A percentile compares a stretch with the other conserved stretches of the same genome.
These are phyloP conservation scores for Anagyrus pseudococci DNA, from an alignment of 2,888 invertebrate species.

Conservation along the genomic window DNA sequence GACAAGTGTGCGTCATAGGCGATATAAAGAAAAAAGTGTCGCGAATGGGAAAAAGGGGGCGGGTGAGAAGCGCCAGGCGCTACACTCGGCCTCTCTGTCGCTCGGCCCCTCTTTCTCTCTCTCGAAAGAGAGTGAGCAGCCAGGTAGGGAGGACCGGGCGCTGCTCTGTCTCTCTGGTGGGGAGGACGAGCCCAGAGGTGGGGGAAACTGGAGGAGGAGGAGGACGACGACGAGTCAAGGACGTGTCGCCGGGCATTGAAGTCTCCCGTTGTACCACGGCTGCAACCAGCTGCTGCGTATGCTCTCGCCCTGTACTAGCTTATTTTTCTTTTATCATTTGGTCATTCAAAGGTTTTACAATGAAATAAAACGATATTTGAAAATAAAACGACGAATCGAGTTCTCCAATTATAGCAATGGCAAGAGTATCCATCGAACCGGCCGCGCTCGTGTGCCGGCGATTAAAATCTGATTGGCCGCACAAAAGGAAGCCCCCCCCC, in stretches of 20 bases:
- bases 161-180: conserved; percentile 2
- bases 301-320: no score
- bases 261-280: conserved; percentile 48
- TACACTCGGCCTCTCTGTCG: no score
- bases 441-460: no score
- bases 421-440: no score
- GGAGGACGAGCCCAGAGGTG: neutral
- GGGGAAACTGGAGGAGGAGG: conserved; percentile 22
- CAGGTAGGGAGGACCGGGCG: neutral
- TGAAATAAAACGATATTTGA: no score
- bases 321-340: no score
- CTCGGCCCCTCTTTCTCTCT: neutral
- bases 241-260: conserved; percentile 58
- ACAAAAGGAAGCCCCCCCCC: no score
- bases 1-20: conserved; percentile 28
- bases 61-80: conserved; percentile 33
- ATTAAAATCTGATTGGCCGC: no score
- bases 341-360: no score
- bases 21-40: conserved; percentile 38
- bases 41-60: conserved; percentile 44
- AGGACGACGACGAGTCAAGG: conserved; percentile 39
- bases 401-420: no score
- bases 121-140: neutral
- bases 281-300: no score
- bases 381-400: no score